Evolutionary conservation across 2,888 invertebrate genomes (phyloP), one percentile per base, ranked within the genome.

Genomic region (Sinhomidia bicolor): DNA sequence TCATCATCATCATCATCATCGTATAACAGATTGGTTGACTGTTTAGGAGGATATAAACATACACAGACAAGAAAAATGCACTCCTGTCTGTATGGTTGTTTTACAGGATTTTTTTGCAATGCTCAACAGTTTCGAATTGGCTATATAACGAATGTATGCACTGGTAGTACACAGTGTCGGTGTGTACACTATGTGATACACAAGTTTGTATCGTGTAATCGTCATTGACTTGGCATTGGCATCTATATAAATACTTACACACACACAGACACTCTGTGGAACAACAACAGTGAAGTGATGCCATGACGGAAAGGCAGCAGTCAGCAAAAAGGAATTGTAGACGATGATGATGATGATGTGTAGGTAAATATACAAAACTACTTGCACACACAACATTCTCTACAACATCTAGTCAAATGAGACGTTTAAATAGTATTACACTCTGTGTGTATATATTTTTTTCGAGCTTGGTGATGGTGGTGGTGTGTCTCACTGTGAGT

Each of bases 371-470:
- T 29, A 68, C 17, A 71, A 71, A 44, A n/a, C n/a, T 23, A 17
- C 36, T 32, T 29, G 32, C 65, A 65, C 32, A 36, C 17, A 17
- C 65, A 65, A 36, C 65, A 65, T 12, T n/a, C n/a, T n/a, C n/a
- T n/a, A n/a, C n/a, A n/a, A n/a, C n/a, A n/a, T n/a, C n/a, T n/a
- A 81, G 76, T 82, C 54, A 81, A 82, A 79, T 71, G 74, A 80
- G 83, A 60, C 57, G 74, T 29, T 47, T 47, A 26, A 44, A 7
- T 17, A 10, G 51, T n/a, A 4, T 51, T 5, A n/a, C n/a, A n/a
- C n/a, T n/a, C n/a, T n/a, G n/a, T n/a, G n/a, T n/a, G n/a, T n/a
- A n/a, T n/a, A n/a, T n/a, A n/a, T n/a, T n/a, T n/a, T n/a, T n/a
- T n/a, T n/a, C n/a, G n/a, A n/a, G n/a, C n/a, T n/a, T n/a, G n/a